Evolutionary conservation across 2,113 vertebrate species (phyloP).

Genomic region (Seriola aureovittata): DNA sequence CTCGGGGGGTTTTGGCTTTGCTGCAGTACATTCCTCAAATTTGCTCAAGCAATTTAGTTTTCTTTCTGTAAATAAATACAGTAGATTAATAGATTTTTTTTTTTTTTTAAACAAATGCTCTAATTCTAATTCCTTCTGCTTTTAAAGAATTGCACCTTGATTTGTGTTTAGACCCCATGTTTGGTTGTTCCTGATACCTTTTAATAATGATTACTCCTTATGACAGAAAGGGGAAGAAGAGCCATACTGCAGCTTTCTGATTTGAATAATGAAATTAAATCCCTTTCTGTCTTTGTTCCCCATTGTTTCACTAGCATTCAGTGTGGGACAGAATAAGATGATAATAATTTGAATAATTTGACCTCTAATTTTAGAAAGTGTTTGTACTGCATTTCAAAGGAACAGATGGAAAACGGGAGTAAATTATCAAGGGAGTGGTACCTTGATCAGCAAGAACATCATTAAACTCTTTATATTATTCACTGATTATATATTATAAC

Average conservation of each 20-base stretch:
- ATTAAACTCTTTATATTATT: conserved; percentile 41
- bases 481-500: conserved; percentile 7
- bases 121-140: neutral
- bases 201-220: neutral
- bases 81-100: neutral
- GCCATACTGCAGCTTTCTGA: conserved; percentile 70
- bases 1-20: neutral
- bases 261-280: conserved; percentile 95
- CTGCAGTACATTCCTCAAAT: conserved; percentile 20
- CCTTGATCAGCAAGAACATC: conserved; percentile 49
- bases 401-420: conserved; percentile 92
- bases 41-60: conserved; percentile 30
- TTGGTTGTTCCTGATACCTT: conserved; percentile 9
- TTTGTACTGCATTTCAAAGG: conserved; percentile 91
- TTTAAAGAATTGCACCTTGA: neutral
- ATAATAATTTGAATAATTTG: conserved; percentile 81
- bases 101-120: neutral
- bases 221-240: conserved; percentile 27
- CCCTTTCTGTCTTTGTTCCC: conserved; percentile 84
- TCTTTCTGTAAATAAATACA: conserved; percentile 21
- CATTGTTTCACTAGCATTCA: conserved; percentile 93
- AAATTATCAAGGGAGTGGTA: conserved; percentile 62
- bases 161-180: conserved; percentile 42
- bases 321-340: conserved; percentile 89
- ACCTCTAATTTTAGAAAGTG: conserved; percentile 94